Base-by-base conservation (phyloP, 2,888 invertebrate species). In the Slavum lentiscoides region DNA sequence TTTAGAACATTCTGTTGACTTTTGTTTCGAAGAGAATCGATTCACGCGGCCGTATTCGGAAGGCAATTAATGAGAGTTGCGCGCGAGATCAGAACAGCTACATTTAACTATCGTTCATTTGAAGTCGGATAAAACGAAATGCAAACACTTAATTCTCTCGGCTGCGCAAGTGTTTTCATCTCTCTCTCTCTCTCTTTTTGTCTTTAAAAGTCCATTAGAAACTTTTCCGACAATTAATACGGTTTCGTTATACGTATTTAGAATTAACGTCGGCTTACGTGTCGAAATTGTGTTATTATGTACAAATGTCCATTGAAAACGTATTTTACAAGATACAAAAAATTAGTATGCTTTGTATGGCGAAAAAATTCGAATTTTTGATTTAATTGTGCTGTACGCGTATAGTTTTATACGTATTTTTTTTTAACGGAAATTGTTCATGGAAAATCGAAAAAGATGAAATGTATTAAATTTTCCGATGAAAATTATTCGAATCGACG, bases 201-300 rank as follows among this genome's bases (percentile, higher is more conserved):
- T 61, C 61, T 49, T 19, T 49, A 19, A 49, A 73, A 61, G 73
- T 73, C 59, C 19, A 73, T 61, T 62, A 62, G 30, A 73, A 73
- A 73, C 61, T 73, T 61, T 73, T 43, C 30, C 15, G 43, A 17
- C 19, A 43, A 72, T 43, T 43, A 43, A 2, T 43, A 61, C 21
- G 43, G 58, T 43, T 61, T 43, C 3, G 11, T 30, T 30, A 30
- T 30, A 30, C 30, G 30, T 30, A 30, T 30, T 30, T 30, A 30
- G 2, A 30, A 30, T 4, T 21, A 1, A 17, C 39, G 21, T 43
- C 30, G 43, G 43, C 15, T 9, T 39, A 37, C 37, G 23, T 39
- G 59, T 21, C 15, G 39, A 61, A 59, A 21, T 72, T 23, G 23
- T 9, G 43, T 72, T 43, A 59, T 17, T 4, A 9, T 43, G 30